Percentiles rank a stretch among this genome's conserved stretches.
Conservation (phyloP, 2,797 vertebrate genomes). For the Oreonectes daqikongensis region DNA sequence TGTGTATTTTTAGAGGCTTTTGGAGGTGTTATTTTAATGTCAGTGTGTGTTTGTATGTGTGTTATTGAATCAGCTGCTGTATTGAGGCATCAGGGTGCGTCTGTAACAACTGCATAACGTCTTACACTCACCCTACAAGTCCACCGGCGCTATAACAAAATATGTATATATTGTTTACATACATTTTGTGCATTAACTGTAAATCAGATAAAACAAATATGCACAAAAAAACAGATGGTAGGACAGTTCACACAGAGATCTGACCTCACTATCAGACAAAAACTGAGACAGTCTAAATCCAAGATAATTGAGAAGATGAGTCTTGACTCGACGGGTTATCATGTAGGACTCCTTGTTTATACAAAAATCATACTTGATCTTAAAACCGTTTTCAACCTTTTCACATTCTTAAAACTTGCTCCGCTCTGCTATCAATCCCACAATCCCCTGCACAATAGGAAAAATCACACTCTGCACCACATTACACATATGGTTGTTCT, state of each 20-base stretch:
- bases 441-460: too few relatives aligned
- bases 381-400: too few relatives aligned
- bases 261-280: not conserved
- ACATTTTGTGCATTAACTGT: too few relatives aligned
- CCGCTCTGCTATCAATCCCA: too few relatives aligned
- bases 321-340: not conserved
- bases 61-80: conserved; percentile 51
- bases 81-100: conserved; percentile 43
- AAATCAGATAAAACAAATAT: too few relatives aligned
- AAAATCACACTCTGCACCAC: not conserved
- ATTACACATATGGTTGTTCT: not conserved
- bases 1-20: conserved; percentile 48
- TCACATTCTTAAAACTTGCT: too few relatives aligned
- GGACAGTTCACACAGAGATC: not conserved
- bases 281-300: not conserved
- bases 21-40: conserved; percentile 23
- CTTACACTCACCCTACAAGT: conserved; percentile 10
- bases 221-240: not conserved
- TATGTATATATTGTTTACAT: not conserved
- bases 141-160: too few relatives aligned
- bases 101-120: conserved; percentile 39
- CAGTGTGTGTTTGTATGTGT: conserved; percentile 36
- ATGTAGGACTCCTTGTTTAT: too few relatives aligned
- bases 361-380: too few relatives aligned
- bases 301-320: not conserved